Conservation (phyloP, 53 echinoderm and acorn worm genomes). For the Pentamera pediparva region DNA sequence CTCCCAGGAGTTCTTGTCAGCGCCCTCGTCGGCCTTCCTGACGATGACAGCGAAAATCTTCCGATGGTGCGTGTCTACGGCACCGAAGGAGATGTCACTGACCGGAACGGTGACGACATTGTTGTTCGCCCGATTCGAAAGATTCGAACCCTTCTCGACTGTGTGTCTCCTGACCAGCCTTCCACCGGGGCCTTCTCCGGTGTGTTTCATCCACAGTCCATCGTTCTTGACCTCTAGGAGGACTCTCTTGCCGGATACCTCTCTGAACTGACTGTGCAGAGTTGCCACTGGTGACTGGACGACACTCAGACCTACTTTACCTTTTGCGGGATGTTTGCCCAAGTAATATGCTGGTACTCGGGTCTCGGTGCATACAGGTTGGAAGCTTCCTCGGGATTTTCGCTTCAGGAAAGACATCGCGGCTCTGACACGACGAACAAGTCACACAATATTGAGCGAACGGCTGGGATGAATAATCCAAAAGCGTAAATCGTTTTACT, state of each 20-base stretch:
- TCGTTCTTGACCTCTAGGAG: conserved; percentile 20
- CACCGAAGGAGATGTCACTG: conserved; percentile 27
- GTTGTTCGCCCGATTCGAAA: neutral
- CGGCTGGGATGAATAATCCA: neutral
- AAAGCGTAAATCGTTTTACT: neutral
- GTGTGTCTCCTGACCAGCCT: neutral
- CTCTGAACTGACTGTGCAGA: conserved; percentile 8
- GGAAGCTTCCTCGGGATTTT: neutral
- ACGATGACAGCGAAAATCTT: conserved; percentile 16
- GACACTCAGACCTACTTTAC: conserved; percentile 13
- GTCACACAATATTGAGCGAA: neutral
- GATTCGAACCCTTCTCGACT: neutral
- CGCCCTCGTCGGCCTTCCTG: neutral
- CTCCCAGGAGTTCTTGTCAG: neutral
- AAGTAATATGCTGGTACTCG: conserved; percentile 5
- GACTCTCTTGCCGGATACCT: conserved; percentile 2
- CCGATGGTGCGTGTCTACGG: neutral
- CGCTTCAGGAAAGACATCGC: conserved; percentile 16
- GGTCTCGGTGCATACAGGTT: conserved; percentile 6
- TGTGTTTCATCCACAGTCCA: conserved; percentile 16
- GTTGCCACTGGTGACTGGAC: conserved; percentile 15
- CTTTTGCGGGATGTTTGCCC: conserved; percentile 15
- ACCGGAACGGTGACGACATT: neutral
- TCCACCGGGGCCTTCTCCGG: neutral
- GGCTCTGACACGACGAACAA: neutral